Evolutionary conservation across 2,888 invertebrate genomes (phyloP).

Genomic region (Tethea ocularis): DNA sequence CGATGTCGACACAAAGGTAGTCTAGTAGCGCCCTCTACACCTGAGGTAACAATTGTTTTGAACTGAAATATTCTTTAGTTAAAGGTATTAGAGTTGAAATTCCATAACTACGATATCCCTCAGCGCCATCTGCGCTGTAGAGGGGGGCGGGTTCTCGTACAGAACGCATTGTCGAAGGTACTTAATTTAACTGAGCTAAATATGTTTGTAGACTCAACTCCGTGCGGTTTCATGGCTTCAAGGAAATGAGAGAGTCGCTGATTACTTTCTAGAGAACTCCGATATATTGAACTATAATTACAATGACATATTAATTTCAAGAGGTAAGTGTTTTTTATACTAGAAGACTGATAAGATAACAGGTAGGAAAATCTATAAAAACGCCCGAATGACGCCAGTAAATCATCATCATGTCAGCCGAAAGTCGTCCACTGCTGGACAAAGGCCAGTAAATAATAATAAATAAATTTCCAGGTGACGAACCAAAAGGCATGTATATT

Average conservation of each 20-base stretch:
- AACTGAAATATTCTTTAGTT: not conserved
- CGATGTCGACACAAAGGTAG: slow-evolving; percentile 72
- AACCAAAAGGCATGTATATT: slow-evolving; percentile 71
- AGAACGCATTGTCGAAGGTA: too few relatives aligned
- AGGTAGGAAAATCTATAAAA: too few relatives aligned
- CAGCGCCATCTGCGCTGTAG: too few relatives aligned
- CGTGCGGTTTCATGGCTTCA: slow-evolving; percentile 75
- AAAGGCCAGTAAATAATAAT: not conserved
- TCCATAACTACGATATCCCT: too few relatives aligned
- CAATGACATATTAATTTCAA: slow-evolving; percentile 68
- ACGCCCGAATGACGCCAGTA: too few relatives aligned
- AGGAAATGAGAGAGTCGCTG: slow-evolving; percentile 71
- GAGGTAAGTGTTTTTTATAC: too few relatives aligned
- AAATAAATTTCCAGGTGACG: slow-evolving; percentile 59
- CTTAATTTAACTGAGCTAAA: not conserved
- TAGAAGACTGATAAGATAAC: too few relatives aligned
- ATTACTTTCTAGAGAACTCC: slow-evolving; percentile 71
- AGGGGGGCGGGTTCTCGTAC: too few relatives aligned
- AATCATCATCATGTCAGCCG: too few relatives aligned
- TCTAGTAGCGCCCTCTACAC: slow-evolving; percentile 76
- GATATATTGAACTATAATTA: slow-evolving; percentile 69
- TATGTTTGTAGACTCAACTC: slow-evolving; percentile 62
- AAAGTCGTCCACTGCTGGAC: not conserved
- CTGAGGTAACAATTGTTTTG: slow-evolving; percentile 54
- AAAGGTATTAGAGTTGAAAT: too few relatives aligned